Evolutionary conservation across 2,888 invertebrate genomes (phyloP), one percentile per base, ranked within the genome.

Genomic region (Macaria liturata): DNA sequence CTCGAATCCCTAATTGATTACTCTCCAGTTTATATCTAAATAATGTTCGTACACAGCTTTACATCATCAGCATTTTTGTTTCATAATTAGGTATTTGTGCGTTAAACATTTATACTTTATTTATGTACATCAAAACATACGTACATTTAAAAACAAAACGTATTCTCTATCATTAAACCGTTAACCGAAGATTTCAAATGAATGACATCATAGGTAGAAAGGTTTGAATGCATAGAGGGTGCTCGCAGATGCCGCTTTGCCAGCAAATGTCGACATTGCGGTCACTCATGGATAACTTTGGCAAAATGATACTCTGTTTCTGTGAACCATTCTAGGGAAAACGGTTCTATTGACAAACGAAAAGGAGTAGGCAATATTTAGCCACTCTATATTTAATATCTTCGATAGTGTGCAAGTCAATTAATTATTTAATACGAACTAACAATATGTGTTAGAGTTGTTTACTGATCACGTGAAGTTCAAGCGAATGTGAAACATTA

Each of bases 41-140:
- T 84, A 81, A 77, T 74, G 78, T 80, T 79, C 82, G 76, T 82
- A 84, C 81, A 80, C 79, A 78, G 83, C 79, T 78, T 84, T 81
- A 82, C 80, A 83, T 81, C 75, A 71, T 80, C 84, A 86, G 83
- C 84, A 78, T 80, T 74, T 70, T 79, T 82, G 74, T 78, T 81
- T 78, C 85, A 85, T 85, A 67, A 66, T 68, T 60, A 68, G 67
- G 67, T 87, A 90, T 88, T 91, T 91, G 91, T 91, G 91, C 91
- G 91, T 91, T 91, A 89, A 89, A 91, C 89, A 89, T 90, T 90
- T 91, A 91, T 86, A 89, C 84, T 81, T 91, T 90, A 91, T 88
- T 88, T 91, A 91, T 91, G 84, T 91, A 91, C 91, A 91, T 81
- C 88, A 88, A 91, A 88, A 88, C 85, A 89, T 89, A 90, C 88